Conservation (phyloP, 2,888 invertebrate species). For the Heliconius erato region DNA sequence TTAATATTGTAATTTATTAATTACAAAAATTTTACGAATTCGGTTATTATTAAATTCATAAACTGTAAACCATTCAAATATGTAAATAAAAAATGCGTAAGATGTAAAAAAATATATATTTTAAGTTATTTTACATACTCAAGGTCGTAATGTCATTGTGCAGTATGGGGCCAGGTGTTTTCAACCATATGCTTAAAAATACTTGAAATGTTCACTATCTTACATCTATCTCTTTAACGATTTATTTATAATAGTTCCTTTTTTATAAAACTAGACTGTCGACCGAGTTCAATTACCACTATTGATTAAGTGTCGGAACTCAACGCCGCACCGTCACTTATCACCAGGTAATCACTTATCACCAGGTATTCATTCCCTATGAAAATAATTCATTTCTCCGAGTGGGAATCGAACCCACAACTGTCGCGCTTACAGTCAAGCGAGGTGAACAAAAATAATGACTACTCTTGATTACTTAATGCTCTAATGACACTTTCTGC, state of each 20-base stretch:
- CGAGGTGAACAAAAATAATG: slow-evolving; percentile 1
- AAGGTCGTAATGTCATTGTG: neutral
- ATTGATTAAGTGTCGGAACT: neutral
- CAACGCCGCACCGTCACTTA: neutral
- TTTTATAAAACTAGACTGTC: no score
- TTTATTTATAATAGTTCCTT: neutral
- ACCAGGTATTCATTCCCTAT: no score
- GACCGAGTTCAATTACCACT: neutral
- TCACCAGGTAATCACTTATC: no score
- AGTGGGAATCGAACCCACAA: neutral
- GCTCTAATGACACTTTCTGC: slow-evolving; percentile 34
- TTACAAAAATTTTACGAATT: neutral
- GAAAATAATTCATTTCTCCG: neutral
- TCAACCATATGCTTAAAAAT: slow-evolving; percentile 14
- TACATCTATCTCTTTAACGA: neutral
- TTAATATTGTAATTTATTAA: neutral
- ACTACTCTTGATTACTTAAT: slow-evolving; percentile 27
- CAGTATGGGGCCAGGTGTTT: slow-evolving; percentile 10
- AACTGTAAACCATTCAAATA: no score
- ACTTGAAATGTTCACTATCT: neutral
- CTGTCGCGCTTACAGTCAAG: neutral
- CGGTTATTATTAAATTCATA: neutral
- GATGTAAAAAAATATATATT: neutral
- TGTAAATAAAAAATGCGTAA: neutral
- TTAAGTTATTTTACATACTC: neutral